phyloP scores from a whole-genome alignment of 2,113 vertebrate genomes.

The Tursiops truncatus region DNA sequence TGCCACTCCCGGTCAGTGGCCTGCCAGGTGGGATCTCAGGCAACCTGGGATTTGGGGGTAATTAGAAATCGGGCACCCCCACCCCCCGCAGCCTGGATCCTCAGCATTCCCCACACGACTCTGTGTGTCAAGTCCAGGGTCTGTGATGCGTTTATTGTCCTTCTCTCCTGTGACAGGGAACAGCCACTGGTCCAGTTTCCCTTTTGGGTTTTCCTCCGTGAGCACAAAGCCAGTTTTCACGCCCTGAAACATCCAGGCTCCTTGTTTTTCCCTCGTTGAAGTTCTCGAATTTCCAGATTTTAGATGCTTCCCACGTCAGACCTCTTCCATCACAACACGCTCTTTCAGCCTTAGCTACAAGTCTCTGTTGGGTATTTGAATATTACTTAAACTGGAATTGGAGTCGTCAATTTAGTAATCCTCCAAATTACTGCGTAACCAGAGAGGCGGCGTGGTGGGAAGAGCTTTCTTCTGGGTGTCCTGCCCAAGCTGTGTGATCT shows the following conservation, averaged over 20 bases:
- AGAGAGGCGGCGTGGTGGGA: background rate
- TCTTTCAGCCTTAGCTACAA: background rate
- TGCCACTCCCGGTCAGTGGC: background rate
- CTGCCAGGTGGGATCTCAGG: background rate
- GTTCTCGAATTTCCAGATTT: background rate
- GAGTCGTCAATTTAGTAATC: slow-evolving; percentile 34
- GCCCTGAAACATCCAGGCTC: background rate
- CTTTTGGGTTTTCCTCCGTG: background rate
- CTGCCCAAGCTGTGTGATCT: background rate
- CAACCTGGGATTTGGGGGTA: background rate
- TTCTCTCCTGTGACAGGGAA: background rate
- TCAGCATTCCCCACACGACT: background rate
- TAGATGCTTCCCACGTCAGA: background rate
- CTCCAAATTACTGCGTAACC: background rate
- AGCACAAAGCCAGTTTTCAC: background rate
- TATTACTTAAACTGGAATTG: slow-evolving; percentile 14
- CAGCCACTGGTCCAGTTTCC: background rate
- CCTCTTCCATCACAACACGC: background rate
- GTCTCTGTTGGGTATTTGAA: slow-evolving; percentile 38
- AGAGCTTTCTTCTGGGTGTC: background rate
- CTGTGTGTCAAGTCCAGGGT: background rate
- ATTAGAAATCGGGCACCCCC: accelerated
- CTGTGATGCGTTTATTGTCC: accelerated
- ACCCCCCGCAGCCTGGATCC: background rate
- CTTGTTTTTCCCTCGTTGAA: background rate